These are phyloP conservation scores for Myotis planiceps DNA, from an alignment of 2,797 vertebrate species.

Conservation along the genomic window DNA sequence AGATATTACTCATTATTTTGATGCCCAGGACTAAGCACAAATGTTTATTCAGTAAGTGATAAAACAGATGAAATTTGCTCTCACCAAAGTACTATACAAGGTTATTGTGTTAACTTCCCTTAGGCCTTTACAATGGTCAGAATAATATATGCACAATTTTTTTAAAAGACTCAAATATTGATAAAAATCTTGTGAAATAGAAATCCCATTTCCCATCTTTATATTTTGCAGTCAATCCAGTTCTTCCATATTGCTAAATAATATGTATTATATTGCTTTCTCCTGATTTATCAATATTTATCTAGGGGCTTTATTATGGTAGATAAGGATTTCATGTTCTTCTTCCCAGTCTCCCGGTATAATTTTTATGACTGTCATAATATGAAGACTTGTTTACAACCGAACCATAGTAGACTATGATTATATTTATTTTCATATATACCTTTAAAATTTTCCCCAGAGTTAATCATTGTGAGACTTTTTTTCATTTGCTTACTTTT, in stretches of 20 bases:
- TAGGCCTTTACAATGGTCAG: not conserved
- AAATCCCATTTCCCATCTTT: not conserved
- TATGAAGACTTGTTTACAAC: not conserved
- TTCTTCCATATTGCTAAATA: constrained; percentile 2
- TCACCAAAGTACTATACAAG: not conserved
- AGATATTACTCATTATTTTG: not conserved
- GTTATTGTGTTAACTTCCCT: not conserved
- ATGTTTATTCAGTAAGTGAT: not conserved
- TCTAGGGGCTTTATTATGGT: not conserved
- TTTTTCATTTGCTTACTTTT: constrained; percentile 44
- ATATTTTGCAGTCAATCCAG: not conserved
- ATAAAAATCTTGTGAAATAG: constrained; percentile 14
- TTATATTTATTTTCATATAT: not conserved
- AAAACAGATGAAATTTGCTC: not conserved
- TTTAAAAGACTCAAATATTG: not conserved
- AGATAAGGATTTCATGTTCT: constrained; percentile 2
- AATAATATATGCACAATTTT: constrained; percentile 7
- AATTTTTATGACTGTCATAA: not conserved
- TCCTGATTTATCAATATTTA: not conserved
- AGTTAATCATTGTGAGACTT: not conserved
- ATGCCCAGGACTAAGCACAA: not conserved
- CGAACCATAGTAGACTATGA: not conserved
- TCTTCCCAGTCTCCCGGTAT: not conserved
- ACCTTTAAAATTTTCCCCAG: not conserved
- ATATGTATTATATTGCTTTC: not conserved